phyloP scores from a whole-genome alignment of 2,113 vertebrate species.

The Pseudorectes ferrugineus region DNA sequence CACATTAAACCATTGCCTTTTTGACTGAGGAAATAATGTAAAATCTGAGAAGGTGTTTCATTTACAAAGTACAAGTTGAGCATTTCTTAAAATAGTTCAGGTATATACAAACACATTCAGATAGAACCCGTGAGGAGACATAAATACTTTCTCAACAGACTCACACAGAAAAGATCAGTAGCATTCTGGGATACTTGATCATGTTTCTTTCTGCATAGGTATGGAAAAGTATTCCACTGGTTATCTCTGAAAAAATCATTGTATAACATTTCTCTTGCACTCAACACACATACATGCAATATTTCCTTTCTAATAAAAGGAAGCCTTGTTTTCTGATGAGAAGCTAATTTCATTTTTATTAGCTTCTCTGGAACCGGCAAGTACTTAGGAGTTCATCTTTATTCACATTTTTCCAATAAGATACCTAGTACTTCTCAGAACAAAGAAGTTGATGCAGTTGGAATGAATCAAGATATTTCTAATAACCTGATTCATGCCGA shows the following conservation, averaged over 20 bases:
- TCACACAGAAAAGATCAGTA: not conserved
- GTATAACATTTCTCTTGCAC: not conserved
- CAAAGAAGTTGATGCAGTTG: not conserved
- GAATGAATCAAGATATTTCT: not conserved
- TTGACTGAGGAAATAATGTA: conserved; percentile 15
- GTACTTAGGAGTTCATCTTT: not conserved
- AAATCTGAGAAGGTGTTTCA: not conserved
- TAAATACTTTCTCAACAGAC: not conserved
- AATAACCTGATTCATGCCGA: not conserved
- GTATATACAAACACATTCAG: not conserved
- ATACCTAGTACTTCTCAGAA: not conserved
- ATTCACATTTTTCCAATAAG: not conserved
- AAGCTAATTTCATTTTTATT: not conserved
- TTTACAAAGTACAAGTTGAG: not conserved
- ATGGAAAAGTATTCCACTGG: not conserved
- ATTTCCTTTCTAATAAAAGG: not conserved
- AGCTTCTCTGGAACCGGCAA: not conserved
- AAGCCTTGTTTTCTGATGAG: not conserved
- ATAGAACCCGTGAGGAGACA: not conserved
- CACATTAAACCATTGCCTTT: conserved; percentile 23
- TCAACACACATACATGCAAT: not conserved
- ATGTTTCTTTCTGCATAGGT: not conserved
- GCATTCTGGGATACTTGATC: not conserved
- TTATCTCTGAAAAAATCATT: not conserved
- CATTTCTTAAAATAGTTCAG: not conserved